phyloP scores from a whole-genome alignment of 2,888 invertebrate species.

The Xylota sylvarum region DNA sequence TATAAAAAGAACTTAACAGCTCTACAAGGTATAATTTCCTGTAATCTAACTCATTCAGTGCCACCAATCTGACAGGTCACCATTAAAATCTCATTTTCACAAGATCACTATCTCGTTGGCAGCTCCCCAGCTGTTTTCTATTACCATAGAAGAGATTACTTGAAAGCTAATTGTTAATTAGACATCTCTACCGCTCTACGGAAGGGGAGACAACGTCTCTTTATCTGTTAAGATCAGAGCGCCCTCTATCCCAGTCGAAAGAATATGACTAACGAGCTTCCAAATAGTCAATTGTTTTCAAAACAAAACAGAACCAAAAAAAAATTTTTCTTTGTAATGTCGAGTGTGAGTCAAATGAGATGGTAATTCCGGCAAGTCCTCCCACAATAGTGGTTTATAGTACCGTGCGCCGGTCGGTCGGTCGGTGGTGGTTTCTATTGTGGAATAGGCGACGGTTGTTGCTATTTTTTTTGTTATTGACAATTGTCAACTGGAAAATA shows the following conservation, averaged over 20 bases:
- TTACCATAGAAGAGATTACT: conserved; percentile 54
- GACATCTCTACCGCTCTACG: conserved; percentile 25
- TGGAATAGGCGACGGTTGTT: conserved; percentile 13
- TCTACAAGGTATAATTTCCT: conserved; percentile 59
- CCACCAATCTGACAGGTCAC: conserved; percentile 65
- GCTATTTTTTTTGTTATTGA: conserved; percentile 43
- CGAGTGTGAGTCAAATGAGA: conserved; percentile 33
- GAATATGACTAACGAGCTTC: conserved; percentile 66
- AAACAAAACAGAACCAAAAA: conserved; percentile 12
- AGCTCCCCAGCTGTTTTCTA: conserved; percentile 8
- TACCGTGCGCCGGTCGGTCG: background rate
- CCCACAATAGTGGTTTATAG: conserved; percentile 49
- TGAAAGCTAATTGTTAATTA: conserved; percentile 72
- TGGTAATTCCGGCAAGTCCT: conserved; percentile 62
- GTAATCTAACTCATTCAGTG: conserved; percentile 68
- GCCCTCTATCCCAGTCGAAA: conserved; percentile 34
- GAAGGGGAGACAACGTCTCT: conserved; percentile 11
- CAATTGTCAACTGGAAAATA: conserved; percentile 72
- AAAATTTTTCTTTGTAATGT: conserved; percentile 22
- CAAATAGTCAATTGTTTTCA: conserved; percentile 63
- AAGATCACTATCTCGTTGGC: conserved; percentile 63
- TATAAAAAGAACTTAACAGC: conserved; percentile 23
- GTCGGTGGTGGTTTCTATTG: conserved; percentile 15
- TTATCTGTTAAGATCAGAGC: conserved; percentile 51
- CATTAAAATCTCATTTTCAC: conserved; percentile 75